These are phyloP conservation scores for Periophthalmus magnuspinnatus DNA, from an alignment of 2,797 vertebrate species.

Conservation along the genomic window DNA sequence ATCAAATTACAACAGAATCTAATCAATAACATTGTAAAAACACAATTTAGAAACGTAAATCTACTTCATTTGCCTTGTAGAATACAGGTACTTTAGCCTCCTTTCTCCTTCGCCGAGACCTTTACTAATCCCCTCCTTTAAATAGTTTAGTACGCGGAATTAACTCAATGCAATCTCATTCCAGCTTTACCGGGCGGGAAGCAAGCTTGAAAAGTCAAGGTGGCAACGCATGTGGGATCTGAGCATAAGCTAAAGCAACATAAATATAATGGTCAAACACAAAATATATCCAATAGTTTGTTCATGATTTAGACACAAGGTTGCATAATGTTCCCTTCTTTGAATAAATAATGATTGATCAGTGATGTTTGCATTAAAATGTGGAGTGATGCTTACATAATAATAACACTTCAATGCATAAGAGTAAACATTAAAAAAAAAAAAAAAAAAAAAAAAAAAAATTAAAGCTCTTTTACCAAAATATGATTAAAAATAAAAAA, in stretches of 20 bases:
- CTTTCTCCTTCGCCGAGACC: conserved; percentile 41
- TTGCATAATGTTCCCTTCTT: not conserved
- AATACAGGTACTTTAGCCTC: conserved; percentile 60
- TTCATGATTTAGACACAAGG: conserved; percentile 13
- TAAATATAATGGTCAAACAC: conserved; percentile 10
- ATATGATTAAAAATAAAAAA: conserved; percentile 22
- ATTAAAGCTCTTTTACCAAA: conserved; percentile 10
- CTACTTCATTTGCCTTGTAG: conserved; percentile 30
- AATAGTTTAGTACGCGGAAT: conserved; percentile 78
- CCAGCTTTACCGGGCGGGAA: conserved; percentile 48
- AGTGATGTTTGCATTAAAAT: conserved; percentile 2
- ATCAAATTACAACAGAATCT: conserved; percentile 11
- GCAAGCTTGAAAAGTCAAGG: conserved; percentile 59
- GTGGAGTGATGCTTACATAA: conserved; percentile 23
- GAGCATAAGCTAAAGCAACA: conserved; percentile 8
- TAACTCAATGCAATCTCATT: conserved; percentile 76
- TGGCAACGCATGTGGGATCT: conserved; percentile 19
- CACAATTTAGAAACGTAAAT: not conserved
- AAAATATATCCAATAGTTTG: not conserved
- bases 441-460: too few species aligned
- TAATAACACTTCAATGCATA: conserved; percentile 4
- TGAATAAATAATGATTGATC: not conserved
- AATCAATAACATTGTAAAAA: not conserved
- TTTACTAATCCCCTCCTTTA: conserved; percentile 71
- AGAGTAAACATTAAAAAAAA: conserved; percentile 39